Evolutionary conservation across 2,113 vertebrate genomes (phyloP).

Genomic region (Eretmochelys imbricata): DNA sequence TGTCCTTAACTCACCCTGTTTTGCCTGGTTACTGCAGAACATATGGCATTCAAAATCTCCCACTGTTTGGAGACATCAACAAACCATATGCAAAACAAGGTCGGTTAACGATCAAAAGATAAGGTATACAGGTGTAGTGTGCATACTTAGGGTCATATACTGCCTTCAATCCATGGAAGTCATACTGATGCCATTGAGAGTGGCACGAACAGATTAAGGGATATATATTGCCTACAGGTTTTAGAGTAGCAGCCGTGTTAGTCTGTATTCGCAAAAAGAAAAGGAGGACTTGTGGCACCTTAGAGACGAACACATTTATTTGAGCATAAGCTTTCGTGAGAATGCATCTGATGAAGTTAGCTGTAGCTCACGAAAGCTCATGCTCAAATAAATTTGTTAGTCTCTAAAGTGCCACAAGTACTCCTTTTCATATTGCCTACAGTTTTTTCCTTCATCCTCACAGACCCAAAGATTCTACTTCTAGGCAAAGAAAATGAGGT

Average conservation of each 20-base stretch:
- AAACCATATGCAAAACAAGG: not conserved
- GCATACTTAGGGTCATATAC: not conserved
- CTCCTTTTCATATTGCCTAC: not conserved
- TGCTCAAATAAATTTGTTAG: too few relatives aligned
- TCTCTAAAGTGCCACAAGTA: too few relatives aligned
- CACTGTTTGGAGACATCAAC: not conserved
- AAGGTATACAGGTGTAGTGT: not conserved
- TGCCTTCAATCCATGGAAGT: not conserved
- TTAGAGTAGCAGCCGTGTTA: too few relatives aligned
- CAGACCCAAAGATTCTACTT: not conserved
- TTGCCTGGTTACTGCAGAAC: not conserved
- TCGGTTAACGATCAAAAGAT: not conserved
- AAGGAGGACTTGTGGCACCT: too few relatives aligned
- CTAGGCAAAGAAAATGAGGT: not conserved
- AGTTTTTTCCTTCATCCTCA: not conserved
- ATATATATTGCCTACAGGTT: not conserved
- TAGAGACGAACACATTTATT: too few relatives aligned
- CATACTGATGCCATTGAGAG: not conserved
- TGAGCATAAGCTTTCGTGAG: too few relatives aligned
- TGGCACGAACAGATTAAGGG: not conserved
- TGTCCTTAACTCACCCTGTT: slow-evolving; percentile 1
- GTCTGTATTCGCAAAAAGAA: too few relatives aligned
- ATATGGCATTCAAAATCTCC: not conserved
- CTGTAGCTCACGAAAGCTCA: too few relatives aligned
- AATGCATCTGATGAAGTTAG: too few relatives aligned